Percentiles rank a stretch among this genome's conserved stretches.
phyloP scores from a whole-genome alignment of 2,113 vertebrate species.

The Hippocampus comes region DNA sequence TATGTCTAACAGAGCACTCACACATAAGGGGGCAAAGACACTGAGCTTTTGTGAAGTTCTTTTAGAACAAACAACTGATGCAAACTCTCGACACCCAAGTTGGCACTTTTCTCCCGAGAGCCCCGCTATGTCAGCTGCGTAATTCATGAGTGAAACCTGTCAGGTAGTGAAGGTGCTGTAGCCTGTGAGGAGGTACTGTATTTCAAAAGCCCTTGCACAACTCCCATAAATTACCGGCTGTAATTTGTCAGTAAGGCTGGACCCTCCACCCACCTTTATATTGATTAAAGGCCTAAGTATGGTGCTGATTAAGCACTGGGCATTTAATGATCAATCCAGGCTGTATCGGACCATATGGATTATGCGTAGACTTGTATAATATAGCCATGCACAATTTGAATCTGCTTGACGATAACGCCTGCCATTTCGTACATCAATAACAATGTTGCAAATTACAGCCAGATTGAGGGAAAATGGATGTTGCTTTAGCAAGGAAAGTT shows the following conservation, averaged over 20 bases:
- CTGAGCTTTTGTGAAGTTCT: slow-evolving; percentile 33
- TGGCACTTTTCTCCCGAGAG: slow-evolving; percentile 30
- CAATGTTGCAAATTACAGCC: not conserved
- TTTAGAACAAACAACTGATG: slow-evolving; percentile 47
- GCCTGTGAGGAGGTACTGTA: slow-evolving; percentile 11
- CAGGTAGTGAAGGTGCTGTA: slow-evolving; percentile 14
- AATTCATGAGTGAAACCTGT: slow-evolving; percentile 49
- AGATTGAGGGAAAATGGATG: not conserved
- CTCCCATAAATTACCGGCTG: slow-evolving; percentile 17
- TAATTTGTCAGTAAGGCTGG: slow-evolving; percentile 30
- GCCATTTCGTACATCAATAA: not conserved
- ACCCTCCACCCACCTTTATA: slow-evolving; percentile 34
- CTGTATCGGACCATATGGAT: slow-evolving; percentile 25
- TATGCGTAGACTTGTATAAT: slow-evolving; percentile 19
- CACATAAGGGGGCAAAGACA: slow-evolving; percentile 12
- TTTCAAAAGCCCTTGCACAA: slow-evolving; percentile 15
- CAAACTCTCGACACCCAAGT: slow-evolving; percentile 43
- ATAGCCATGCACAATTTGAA: slow-evolving; percentile 23
- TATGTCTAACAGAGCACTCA: not conserved
- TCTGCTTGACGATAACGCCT: slow-evolving; percentile 15
- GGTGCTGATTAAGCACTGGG: slow-evolving; percentile 55
- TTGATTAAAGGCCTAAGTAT: slow-evolving; percentile 39
- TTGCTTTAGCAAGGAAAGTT: not conserved
- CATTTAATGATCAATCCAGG: slow-evolving; percentile 37
- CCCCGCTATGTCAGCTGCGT: slow-evolving; percentile 26